Base-by-base conservation (phyloP, 2,113 vertebrate species). In the Marcusenius ussheri region DNA sequence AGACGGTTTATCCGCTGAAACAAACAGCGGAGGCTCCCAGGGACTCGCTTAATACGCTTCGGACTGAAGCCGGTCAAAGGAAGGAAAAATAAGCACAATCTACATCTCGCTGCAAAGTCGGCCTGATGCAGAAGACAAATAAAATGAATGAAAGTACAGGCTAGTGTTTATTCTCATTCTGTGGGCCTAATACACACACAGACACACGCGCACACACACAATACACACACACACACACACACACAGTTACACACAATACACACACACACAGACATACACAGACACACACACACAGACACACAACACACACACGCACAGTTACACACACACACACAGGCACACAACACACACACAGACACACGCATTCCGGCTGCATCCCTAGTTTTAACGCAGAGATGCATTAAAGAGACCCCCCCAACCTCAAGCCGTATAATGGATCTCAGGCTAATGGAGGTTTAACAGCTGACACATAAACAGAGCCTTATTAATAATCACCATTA, bases 401-500 rank as follows among this genome's bases (percentile, higher is more conserved):
- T 85, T 85, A 85, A 27, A n/a, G 46, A 86, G 10, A 6, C 24
- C 45, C 24, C 45, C 24, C 45, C 46, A 21, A 13, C 83, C 45
- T 45, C 47, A 45, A 86, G 21, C 47, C n/a, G 2, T 42, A 86
- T 86, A 49, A 86, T 50, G 83, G 47, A 86, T 49, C 46, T 19
- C 46, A 31, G 24, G 24, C 24, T 86, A 86, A 86, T 47, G 83
- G 42, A 50, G 47, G 45, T 50, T 50, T 86, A 47, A 91, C 87
- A 89, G 89, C 88, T 53, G 56, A 91, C 90, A 92, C 90, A 91
- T 88, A 91, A 90, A 91, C 91, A 50, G 42, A 17, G 89, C 84
- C 90, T 93, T 89, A 89, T 93, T 92, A 93, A 92, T 93, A 90
- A 47, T 49, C 45, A 9, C 89, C 85, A 90, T 89, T 91, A 91